Evolutionary conservation across 2,113 vertebrate species (phyloP).

Genomic region (Spilogale gracilis): DNA sequence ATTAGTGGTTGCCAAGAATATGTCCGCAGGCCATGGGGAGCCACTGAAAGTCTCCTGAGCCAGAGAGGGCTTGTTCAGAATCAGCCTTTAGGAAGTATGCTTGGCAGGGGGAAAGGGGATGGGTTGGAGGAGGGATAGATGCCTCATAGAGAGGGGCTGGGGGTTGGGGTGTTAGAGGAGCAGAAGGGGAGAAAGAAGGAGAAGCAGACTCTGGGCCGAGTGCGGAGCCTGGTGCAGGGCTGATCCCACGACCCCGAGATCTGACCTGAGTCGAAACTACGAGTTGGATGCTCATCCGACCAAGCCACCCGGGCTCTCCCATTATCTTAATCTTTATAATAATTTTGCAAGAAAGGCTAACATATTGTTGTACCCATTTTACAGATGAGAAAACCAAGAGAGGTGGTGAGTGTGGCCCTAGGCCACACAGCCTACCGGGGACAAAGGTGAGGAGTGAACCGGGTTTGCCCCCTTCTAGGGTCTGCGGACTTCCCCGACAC

Average conservation of each 20-base stretch:
- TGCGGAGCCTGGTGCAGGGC: background rate
- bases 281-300: background rate
- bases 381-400: background rate
- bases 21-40: background rate
- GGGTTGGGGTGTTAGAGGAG: background rate
- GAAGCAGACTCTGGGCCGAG: background rate
- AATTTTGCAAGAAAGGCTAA: background rate
- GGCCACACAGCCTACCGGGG: background rate
- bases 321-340: background rate
- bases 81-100: background rate
- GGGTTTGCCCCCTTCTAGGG: background rate
- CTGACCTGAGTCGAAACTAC: background rate
- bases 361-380: background rate
- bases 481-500: background rate
- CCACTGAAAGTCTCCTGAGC: background rate
- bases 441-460: background rate
- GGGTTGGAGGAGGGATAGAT: background rate
- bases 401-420: background rate
- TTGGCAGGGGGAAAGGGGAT: background rate
- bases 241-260: background rate
- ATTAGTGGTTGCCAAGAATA: fast-evolving
- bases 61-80: background rate
- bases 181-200: background rate
- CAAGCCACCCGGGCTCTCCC: background rate
- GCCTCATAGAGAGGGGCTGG: background rate